Percentiles rank a stretch among this genome's conserved stretches.
Evolutionary conservation across 2,797 vertebrate genomes (phyloP).

Genomic region (Oryzias dopingdopingensis): DNA sequence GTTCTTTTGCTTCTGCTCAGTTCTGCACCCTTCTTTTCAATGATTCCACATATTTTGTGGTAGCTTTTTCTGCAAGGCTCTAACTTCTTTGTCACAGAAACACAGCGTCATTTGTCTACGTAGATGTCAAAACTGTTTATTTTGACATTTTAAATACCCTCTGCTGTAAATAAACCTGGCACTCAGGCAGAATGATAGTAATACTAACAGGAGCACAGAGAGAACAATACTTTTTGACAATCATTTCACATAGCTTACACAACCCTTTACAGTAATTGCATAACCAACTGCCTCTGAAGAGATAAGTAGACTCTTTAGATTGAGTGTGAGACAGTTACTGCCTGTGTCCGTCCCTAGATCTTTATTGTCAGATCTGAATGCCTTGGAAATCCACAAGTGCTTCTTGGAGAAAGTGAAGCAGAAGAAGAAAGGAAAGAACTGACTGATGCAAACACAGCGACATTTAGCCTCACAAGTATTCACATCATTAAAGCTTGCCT

Average conservation of each 20-base stretch:
- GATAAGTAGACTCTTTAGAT: constrained; percentile 53
- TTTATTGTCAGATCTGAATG: constrained; percentile 35
- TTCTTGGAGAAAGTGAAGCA: constrained; percentile 36
- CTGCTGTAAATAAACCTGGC: no score
- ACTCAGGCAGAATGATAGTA: neutral
- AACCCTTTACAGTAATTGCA: constrained; percentile 52
- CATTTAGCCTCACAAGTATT: constrained; percentile 51
- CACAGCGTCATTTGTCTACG: no score
- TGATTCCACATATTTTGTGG: no score
- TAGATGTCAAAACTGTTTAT: no score
- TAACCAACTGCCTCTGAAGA: constrained; percentile 42
- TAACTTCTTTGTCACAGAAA: no score
- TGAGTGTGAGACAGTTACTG: constrained; percentile 46
- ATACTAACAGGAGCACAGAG: constrained; percentile 13
- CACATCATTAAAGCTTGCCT: constrained; percentile 51
- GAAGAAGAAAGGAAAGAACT: constrained; percentile 11
- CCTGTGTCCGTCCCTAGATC: constrained; percentile 6
- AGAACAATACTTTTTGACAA: constrained; percentile 24
- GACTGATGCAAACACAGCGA: constrained; percentile 51
- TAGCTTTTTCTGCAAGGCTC: no score
- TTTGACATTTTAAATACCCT: no score
- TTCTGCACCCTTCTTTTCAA: no score
- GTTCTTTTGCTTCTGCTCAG: no score
- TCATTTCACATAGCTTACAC: constrained; percentile 39
- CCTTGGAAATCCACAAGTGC: constrained; percentile 39